Evolutionary conservation across 2,113 vertebrate genomes (phyloP).

Genomic region (Deroptyus accipitrinus): DNA sequence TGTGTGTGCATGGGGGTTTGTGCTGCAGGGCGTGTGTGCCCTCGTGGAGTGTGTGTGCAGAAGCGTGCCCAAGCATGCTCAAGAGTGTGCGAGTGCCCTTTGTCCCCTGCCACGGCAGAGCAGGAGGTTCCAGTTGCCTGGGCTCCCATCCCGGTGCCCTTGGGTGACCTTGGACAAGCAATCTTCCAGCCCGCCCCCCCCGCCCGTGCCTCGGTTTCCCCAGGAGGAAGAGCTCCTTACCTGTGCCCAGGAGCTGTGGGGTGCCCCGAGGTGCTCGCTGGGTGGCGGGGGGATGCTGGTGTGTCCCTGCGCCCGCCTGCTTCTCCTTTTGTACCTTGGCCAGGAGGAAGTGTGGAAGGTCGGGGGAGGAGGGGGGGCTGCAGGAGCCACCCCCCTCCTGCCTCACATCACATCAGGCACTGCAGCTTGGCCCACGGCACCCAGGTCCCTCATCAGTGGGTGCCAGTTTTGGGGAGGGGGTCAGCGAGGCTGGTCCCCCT

Average conservation of each 20-base stretch:
- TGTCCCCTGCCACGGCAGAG: fast-evolving
- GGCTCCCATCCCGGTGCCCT: not conserved
- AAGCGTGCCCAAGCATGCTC: fast-evolving
- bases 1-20: fast-evolving
- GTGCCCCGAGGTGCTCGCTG: fast-evolving
- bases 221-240: not conserved
- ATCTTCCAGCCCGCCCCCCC: not conserved
- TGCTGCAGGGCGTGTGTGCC: fast-evolving
- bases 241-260: not conserved
- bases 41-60: not conserved
- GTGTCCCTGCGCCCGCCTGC: not conserved
- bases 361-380: fast-evolving
- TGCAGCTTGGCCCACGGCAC: not conserved
- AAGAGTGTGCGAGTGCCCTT: fast-evolving
- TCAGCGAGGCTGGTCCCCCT: not conserved
- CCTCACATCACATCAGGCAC: not conserved
- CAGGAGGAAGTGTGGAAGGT: slow-evolving; percentile 31
- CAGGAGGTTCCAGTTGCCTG: not conserved
- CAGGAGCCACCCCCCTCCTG: not conserved
- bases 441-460: fast-evolving
- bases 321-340: slow-evolving; percentile 54
- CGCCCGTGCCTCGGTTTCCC: not conserved
- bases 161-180: not conserved
- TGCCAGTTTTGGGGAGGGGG: not conserved
- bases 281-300: not conserved